Evolutionary conservation across 2,888 invertebrate species (phyloP).

Genomic region (Brachyopa scutellaris): DNA sequence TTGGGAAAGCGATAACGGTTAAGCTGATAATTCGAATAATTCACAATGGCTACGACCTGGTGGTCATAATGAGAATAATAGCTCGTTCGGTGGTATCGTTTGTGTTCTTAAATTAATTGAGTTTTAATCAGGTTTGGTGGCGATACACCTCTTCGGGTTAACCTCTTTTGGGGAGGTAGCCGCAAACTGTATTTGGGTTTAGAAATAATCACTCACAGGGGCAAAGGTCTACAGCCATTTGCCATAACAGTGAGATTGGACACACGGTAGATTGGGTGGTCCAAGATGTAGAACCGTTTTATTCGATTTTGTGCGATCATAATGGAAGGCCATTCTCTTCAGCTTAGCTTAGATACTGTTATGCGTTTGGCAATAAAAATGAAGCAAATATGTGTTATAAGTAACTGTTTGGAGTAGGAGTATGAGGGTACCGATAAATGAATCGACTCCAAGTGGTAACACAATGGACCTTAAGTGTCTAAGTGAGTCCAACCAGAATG

Average conservation of each 20-base stretch:
- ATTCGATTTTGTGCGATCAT: no score
- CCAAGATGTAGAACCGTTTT: no score
- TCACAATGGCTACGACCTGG: slow-evolving; percentile 18
- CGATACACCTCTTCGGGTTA: not conserved
- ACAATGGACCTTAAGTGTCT: no score
- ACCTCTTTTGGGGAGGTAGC: not conserved
- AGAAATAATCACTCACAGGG: slow-evolving; percentile 39
- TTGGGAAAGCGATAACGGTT: slow-evolving; percentile 59
- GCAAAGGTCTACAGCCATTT: slow-evolving; percentile 36
- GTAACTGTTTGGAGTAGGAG: no score
- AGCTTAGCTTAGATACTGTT: no score
- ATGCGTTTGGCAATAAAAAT: no score
- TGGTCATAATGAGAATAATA: slow-evolving; percentile 29
- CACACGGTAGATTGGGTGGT: no score
- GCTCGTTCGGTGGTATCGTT: not conserved
- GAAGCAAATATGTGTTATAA: no score
- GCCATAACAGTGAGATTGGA: slow-evolving; percentile 24
- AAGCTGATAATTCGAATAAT: slow-evolving; percentile 57
- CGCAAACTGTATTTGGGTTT: slow-evolving; percentile 26
- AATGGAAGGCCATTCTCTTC: no score
- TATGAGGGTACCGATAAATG: no score
- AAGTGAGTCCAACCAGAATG: no score
- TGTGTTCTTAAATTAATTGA: slow-evolving; percentile 63
- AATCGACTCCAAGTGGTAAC: no score
- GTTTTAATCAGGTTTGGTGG: slow-evolving; percentile 60